A percentile compares a stretch with the other conserved stretches of the same genome.
These are phyloP conservation scores for Camponotus floridanus DNA, from an alignment of 1,140 invertebrate genomes.

Conservation along the genomic window DNA sequence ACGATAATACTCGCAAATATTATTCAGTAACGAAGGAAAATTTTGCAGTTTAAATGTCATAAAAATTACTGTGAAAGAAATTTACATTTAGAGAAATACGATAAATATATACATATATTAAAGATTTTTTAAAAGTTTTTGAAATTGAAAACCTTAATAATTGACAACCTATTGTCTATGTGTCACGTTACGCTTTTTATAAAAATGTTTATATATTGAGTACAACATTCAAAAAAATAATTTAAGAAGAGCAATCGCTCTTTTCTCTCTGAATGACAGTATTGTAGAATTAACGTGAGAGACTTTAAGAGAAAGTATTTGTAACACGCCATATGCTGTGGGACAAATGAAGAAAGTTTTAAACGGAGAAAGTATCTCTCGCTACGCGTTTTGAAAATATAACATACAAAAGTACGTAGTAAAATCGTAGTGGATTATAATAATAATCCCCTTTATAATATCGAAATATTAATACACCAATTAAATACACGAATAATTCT, in stretches of 20 bases:
- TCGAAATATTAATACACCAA: neutral
- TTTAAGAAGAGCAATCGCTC: neutral
- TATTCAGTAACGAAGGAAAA: neutral
- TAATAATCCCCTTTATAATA: neutral
- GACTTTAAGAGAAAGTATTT: slow-evolving; percentile 58
- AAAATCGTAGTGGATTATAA: neutral
- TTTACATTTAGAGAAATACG: neutral
- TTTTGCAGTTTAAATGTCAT: neutral
- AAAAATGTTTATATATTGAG: neutral
- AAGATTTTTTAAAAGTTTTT: neutral
- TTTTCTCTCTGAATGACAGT: neutral
- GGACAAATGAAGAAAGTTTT: slow-evolving; percentile 66
- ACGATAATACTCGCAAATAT: neutral
- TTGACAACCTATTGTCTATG: too few relatives aligned
- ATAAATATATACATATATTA: neutral
- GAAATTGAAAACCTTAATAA: neutral
- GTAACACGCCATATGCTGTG: slow-evolving; percentile 20
- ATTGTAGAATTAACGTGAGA: slow-evolving; percentile 11
- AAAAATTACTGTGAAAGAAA: neutral
- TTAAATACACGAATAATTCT: neutral
- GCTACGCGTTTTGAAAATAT: slow-evolving; percentile 49
- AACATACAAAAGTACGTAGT: neutral
- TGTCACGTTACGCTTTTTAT: neutral
- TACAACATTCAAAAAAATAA: neutral
- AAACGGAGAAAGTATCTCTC: slow-evolving; percentile 65